A percentile compares a stretch with the other conserved stretches of the same genome.
Evolutionary conservation across 2,113 vertebrate genomes (phyloP).

Genomic region (Scophthalmus maximus): DNA sequence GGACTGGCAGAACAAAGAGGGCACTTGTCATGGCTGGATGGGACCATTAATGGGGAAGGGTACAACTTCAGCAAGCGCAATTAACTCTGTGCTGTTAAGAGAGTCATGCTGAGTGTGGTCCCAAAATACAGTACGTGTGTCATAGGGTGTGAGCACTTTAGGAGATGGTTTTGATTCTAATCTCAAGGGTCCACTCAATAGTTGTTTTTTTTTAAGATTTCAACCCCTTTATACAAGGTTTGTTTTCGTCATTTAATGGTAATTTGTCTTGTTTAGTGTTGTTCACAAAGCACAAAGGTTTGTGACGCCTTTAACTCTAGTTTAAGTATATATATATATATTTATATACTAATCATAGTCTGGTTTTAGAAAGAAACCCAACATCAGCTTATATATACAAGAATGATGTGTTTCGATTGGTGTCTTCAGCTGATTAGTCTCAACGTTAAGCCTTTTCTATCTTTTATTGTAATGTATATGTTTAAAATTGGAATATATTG

Average conservation of each 20-base stretch:
- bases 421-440: background rate
- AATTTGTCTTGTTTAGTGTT: no score
- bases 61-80: constrained; percentile 69
- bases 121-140: constrained; percentile 31
- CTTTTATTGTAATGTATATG: no score
- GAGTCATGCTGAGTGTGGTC: constrained; percentile 55
- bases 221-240: background rate
- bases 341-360: no score
- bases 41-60: constrained; percentile 71
- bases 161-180: background rate
- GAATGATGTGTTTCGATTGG: background rate
- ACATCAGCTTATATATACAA: background rate
- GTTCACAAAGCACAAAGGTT: no score
- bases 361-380: background rate
- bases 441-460: no score
- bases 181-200: background rate
- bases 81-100: constrained; percentile 69
- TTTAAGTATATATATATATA: no score
- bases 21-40: constrained; percentile 71
- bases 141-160: background rate
- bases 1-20: constrained; percentile 75
- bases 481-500: no score
- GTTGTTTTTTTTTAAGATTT: background rate
- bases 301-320: no score
- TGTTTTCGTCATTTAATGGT: background rate